These are phyloP conservation scores for Neopipo cinnamomea DNA, from an alignment of 2,113 vertebrate genomes.

Conservation along the genomic window DNA sequence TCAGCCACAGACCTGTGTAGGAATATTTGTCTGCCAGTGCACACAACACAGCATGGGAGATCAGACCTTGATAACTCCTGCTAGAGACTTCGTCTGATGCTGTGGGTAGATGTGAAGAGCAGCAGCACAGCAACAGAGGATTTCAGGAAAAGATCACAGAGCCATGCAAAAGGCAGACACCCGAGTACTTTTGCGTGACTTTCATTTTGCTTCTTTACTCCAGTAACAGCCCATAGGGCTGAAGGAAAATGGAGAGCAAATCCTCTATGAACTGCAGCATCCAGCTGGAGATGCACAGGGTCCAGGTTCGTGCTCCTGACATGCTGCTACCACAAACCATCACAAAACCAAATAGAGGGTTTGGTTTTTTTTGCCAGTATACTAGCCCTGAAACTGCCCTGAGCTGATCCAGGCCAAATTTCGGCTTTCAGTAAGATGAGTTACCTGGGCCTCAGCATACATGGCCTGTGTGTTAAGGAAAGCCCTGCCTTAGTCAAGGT, in stretches of 20 bases:
- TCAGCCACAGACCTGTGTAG: background rate
- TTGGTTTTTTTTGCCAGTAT: background rate
- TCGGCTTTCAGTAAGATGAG: background rate
- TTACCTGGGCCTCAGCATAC: background rate
- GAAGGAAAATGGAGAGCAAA: background rate
- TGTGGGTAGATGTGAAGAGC: background rate
- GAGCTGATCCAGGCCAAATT: background rate
- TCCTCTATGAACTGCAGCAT: background rate
- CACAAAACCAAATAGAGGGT: background rate
- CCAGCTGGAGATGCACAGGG: background rate
- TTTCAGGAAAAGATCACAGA: background rate
- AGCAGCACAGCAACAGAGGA: background rate
- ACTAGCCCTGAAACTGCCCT: background rate
- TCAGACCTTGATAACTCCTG: fast-evolving
- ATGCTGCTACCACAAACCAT: background rate
- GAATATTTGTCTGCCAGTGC: background rate
- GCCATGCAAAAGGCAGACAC: background rate
- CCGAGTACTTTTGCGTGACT: fast-evolving
- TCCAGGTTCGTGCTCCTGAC: background rate
- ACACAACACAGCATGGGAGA: fast-evolving
- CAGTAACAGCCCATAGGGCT: background rate
- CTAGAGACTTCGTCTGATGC: background rate
- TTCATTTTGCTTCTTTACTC: background rate
- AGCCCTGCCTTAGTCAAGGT: background rate
- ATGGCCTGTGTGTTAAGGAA: background rate